Conservation (phyloP, 2,113 vertebrate species). For the Zeus faber region DNA sequence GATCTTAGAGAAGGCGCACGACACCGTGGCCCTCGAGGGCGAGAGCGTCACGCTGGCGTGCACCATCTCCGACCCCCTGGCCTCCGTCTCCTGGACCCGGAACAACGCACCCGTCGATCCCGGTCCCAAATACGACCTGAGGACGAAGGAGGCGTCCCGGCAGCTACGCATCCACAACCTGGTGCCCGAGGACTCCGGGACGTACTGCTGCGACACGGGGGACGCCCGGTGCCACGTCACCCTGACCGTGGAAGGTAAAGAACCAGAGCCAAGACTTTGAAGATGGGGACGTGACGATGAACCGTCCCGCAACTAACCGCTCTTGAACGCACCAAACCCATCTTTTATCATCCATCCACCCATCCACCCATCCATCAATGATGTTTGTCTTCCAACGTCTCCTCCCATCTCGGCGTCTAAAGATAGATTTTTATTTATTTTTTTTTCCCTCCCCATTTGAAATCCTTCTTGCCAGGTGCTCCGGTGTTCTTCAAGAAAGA, state of each 20-base stretch:
- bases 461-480: constrained; percentile 66
- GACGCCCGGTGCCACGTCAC: constrained; percentile 76
- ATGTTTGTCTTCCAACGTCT: background rate
- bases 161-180: constrained; percentile 71
- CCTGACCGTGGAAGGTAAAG: constrained; percentile 80
- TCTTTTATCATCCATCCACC: constrained; percentile 12
- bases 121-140: constrained; percentile 67
- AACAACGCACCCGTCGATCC: constrained; percentile 48
- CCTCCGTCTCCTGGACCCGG: constrained; percentile 59
- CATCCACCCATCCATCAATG: constrained; percentile 12
- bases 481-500: constrained; percentile 80
- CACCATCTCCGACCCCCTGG: constrained; percentile 73
- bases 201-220: constrained; percentile 76
- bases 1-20: constrained; percentile 69
- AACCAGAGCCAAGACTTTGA: constrained; percentile 25
- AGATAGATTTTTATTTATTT: constrained; percentile 29
- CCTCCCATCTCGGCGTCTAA: constrained; percentile 13
- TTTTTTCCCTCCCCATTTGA: too few relatives aligned
- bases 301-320: too few relatives aligned
- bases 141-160: constrained; percentile 52
- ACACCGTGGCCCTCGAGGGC: constrained; percentile 71
- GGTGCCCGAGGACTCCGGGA: constrained; percentile 70
- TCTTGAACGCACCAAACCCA: constrained; percentile 28
- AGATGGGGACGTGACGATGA: constrained; percentile 24
- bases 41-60: constrained; percentile 75